Base-by-base conservation (phyloP, 2,888 invertebrate genomes). In the Rapana venosa region DNA sequence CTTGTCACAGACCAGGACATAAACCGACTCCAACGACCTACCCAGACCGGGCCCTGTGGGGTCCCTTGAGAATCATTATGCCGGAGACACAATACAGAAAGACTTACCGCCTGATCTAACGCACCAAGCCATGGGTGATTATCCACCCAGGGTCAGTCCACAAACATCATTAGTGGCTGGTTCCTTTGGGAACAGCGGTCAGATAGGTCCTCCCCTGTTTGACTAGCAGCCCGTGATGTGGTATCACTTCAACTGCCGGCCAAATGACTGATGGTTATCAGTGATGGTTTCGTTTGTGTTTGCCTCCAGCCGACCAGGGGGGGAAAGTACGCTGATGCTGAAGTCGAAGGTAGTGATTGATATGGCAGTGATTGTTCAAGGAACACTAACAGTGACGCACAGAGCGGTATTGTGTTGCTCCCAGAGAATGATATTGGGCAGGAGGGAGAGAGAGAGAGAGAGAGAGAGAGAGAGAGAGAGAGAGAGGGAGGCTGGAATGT, bases 251-350 rank as follows among this genome's bases (percentile, higher is more conserved):
- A 79, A 32, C 79, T 79, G 79, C 15, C 35, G 79, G 79, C 79
- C 32, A 79, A 32, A 79, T 79, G 35, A 79, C 79, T 79, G 79
- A 79, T 79, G 79, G 11, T 74, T 74, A 74, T 74, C 74, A 74
- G n/a, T 11, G 74, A n/a, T 11, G n/a, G 74, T n/a, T 74, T n/a
- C 74, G 13, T 74, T 61, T 61, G 20, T 61, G 61, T 61, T 61
- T 74, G 74, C 30, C 4, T 26, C 74, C 74, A 74, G n/a, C n/a
- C n/a, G 26, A 30, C n/a, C 74, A n/a, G n/a, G 22, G 1, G 8
- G 32, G 35, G 5, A 22, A 15, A 22, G n/a, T 74, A 22, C n/a
- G n/a, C n/a, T 74, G n/a, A n/a, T 26, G 26, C n/a, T n/a, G 70
- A n/a, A n/a, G n/a, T 11, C n/a, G n/a, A 74, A 26, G 74, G n/a